These are phyloP conservation scores for Pseudoips prasinana DNA, from an alignment of 2,888 invertebrate species.

Conservation along the genomic window DNA sequence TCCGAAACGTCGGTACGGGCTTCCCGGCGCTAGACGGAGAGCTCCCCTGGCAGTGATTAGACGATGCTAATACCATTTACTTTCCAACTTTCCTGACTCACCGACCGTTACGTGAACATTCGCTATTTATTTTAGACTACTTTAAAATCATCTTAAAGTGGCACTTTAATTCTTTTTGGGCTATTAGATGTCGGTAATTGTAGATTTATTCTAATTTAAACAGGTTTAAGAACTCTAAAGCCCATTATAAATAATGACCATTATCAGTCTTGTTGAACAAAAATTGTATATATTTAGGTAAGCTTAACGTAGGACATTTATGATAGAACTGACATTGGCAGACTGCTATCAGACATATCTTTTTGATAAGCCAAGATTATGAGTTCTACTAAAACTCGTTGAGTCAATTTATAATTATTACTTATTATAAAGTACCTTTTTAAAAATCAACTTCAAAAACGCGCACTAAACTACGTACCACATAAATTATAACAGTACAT, in stretches of 20 bases:
- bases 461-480: too few species aligned
- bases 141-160: slow-evolving; percentile 66
- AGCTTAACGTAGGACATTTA: too few species aligned
- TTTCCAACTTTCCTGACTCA: slow-evolving; percentile 76
- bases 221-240: background rate
- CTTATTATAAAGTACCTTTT: too few species aligned
- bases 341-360: too few species aligned
- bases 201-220: slow-evolving; percentile 6
- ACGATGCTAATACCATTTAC: slow-evolving; percentile 80
- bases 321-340: too few species aligned
- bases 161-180: slow-evolving; percentile 40
- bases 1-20: slow-evolving; percentile 50
- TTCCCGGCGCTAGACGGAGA: slow-evolving; percentile 59
- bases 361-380: too few species aligned
- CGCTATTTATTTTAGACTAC: slow-evolving; percentile 69
- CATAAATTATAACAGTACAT: too few species aligned
- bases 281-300: too few species aligned
- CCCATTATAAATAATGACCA: background rate
- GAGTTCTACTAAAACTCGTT: too few species aligned
- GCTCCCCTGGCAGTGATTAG: slow-evolving; percentile 79
- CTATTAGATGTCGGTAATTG: slow-evolving; percentile 29
- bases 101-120: slow-evolving; percentile 71
- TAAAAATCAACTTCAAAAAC: too few species aligned
- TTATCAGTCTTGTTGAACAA: too few species aligned
- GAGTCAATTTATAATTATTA: too few species aligned